Base-by-base conservation (phyloP, 2,888 invertebrate genomes). In the Drosophila austrosaltans region DNA sequence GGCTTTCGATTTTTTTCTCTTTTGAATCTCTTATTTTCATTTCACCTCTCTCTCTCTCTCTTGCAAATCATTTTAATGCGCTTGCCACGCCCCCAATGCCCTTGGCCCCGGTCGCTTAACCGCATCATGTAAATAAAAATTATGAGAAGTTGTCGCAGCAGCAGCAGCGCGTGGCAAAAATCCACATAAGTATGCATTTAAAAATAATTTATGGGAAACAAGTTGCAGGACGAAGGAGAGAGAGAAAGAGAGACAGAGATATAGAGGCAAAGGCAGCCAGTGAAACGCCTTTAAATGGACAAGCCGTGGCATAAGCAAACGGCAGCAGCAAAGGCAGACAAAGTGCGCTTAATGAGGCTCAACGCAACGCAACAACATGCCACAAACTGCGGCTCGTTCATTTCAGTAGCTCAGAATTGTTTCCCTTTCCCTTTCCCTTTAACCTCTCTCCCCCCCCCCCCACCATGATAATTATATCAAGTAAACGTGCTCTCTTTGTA, bases 101-200 rank as follows among this genome's bases (percentile, higher is more conserved):
- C 22, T 30, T 32, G 53, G 48, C 42, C 59, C n/a, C 44, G 64
- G 54, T 20, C 66, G 48, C 20, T 16, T 66, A 44, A 58, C 72
- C 64, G 72, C 77, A 76, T 66, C 76, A 64, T 77, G 77, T 77
- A 77, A 77, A 77, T 77, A 77, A 80, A 72, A 78, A 78, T 78
- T 78, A 77, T 78, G 78, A 75, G 67, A 80, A 78, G 72, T 78
- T 78, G 75, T 80, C 69, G 78, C 69, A 57, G 40, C 40, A n/a
- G 36, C 36, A 42, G 20, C 75, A 75, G 75, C 74, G 72, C 77
- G 70, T 71, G 79, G 70, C 75, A 75, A 69, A 80, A 78, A 78
- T 80, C 78, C 81, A 75, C 75, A 78, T 80, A 78, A 78, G 80
- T 78, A 80, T 80, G 78, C 78, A 78, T 78, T 78, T 78, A 78